Conservation (phyloP, 1,140 invertebrate genomes). For the Conus ventricosus region DNA sequence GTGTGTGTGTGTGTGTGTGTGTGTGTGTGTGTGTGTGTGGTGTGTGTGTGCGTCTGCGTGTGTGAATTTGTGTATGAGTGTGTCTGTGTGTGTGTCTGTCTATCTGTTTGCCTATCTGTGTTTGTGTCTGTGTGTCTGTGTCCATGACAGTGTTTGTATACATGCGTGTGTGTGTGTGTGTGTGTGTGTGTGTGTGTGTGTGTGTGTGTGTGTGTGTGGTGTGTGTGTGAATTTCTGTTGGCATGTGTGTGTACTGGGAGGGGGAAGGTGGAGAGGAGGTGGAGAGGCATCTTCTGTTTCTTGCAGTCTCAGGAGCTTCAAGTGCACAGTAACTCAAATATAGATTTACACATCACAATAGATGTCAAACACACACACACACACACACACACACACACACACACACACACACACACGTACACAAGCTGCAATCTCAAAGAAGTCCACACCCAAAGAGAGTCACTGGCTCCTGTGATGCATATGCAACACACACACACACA, state of each 20-base stretch:
- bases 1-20: too few relatives aligned
- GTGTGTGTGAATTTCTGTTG: neutral
- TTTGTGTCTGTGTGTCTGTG: neutral
- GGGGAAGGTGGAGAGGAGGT: neutral
- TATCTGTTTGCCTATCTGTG: neutral
- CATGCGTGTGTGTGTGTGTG: neutral
- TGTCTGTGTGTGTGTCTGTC: neutral
- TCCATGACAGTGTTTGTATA: neutral
- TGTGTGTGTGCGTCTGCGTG: neutral
- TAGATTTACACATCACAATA: too few relatives aligned
- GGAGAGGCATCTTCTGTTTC: neutral
- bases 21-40: too few relatives aligned
- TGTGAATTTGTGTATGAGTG: neutral
- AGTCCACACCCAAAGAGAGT: too few relatives aligned
- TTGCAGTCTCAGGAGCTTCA: neutral
- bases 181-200: slow-evolving; percentile 4
- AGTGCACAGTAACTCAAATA: too few relatives aligned
- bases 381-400: neutral
- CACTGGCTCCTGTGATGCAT: too few relatives aligned
- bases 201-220: slow-evolving; percentile 9
- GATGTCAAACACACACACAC: neutral
- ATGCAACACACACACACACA: too few relatives aligned
- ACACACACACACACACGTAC: neutral
- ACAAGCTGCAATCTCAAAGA: too few relatives aligned
- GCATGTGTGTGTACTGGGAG: neutral